Evolutionary conservation across 2,888 invertebrate species (phyloP).

Genomic region (Poecilus cupreus): DNA sequence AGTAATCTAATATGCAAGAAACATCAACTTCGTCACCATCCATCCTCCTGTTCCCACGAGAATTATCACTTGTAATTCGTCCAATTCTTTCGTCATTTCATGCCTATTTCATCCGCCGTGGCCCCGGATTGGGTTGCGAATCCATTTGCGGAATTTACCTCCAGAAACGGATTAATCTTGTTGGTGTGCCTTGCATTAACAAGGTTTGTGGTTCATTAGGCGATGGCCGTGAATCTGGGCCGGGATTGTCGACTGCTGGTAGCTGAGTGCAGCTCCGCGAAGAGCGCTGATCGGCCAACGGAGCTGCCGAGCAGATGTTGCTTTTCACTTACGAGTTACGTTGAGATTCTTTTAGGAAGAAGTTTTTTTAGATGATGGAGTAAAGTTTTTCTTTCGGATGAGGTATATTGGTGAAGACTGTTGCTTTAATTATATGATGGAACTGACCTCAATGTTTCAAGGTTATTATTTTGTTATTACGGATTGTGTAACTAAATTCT

Average conservation of each 20-base stretch:
- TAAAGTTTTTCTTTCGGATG: neutral
- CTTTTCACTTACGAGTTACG: constrained; percentile 9
- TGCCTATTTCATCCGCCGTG: too few relatives aligned
- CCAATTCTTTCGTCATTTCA: neutral
- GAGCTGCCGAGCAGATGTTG: constrained; percentile 43
- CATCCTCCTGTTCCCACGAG: neutral
- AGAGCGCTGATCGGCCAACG: neutral
- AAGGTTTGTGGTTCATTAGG: constrained; percentile 58
- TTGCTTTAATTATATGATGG: neutral
- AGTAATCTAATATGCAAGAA: neutral
- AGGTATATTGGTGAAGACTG: neutral
- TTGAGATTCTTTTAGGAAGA: neutral
- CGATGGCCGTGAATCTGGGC: constrained; percentile 28
- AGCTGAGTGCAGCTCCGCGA: neutral
- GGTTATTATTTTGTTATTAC: neutral
- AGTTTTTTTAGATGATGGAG: neutral
- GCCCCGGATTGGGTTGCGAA: neutral
- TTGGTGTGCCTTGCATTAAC: constrained; percentile 38
- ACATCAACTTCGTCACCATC: neutral
- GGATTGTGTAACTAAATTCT: too few relatives aligned
- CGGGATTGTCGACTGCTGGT: neutral
- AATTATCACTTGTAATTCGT: constrained; percentile 1
- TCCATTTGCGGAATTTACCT: constrained; percentile 11
- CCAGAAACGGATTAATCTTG: neutral
- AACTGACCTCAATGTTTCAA: neutral